A percentile compares a stretch with the other conserved stretches of the same genome.
Conservation (phyloP, 2,797 vertebrate species). For the Gymnodraco acuticeps region DNA sequence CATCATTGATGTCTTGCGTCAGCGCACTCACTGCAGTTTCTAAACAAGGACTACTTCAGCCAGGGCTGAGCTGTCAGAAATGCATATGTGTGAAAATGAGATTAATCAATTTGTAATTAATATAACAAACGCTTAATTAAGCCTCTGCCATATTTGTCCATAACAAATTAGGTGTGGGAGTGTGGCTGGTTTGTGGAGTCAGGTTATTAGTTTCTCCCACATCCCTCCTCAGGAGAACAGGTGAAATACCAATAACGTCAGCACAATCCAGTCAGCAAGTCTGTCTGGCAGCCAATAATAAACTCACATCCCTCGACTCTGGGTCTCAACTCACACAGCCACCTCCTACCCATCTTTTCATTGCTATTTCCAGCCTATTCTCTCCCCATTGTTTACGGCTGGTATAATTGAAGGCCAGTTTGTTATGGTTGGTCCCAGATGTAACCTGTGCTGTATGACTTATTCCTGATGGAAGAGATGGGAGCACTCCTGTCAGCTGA, state of each 20-base stretch:
- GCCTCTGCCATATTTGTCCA: constrained; percentile 73
- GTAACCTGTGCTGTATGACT: constrained; percentile 52
- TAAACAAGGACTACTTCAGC: constrained; percentile 70
- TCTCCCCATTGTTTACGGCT: constrained; percentile 59
- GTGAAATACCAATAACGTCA: constrained; percentile 86
- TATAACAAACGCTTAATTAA: constrained; percentile 83
- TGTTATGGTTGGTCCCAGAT: constrained; percentile 54
- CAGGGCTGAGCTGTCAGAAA: constrained; percentile 64
- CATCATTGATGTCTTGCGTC: constrained; percentile 65
- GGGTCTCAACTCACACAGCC: constrained; percentile 76
- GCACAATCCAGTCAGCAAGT: constrained; percentile 85
- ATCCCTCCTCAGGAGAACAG: constrained; percentile 76
- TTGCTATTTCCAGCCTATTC: constrained; percentile 71
- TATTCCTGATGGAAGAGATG: constrained; percentile 45
- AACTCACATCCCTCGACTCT: constrained; percentile 80
- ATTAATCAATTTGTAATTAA: constrained; percentile 86
- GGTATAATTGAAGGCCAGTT: constrained; percentile 69
- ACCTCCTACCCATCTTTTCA: constrained; percentile 62
- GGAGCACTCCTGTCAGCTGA: constrained; percentile 62
- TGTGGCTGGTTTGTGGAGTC: constrained; percentile 71
- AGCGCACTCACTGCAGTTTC: constrained; percentile 62
- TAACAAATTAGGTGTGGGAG: constrained; percentile 80
- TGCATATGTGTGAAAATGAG: constrained; percentile 62
- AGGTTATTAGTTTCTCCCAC: constrained; percentile 83
- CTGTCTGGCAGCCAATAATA: constrained; percentile 85